A percentile compares a stretch with the other conserved stretches of the same genome.
These are phyloP conservation scores for Anthopleura sola DNA, from an alignment of 64 coral and sea anemone species.

Conservation along the genomic window DNA sequence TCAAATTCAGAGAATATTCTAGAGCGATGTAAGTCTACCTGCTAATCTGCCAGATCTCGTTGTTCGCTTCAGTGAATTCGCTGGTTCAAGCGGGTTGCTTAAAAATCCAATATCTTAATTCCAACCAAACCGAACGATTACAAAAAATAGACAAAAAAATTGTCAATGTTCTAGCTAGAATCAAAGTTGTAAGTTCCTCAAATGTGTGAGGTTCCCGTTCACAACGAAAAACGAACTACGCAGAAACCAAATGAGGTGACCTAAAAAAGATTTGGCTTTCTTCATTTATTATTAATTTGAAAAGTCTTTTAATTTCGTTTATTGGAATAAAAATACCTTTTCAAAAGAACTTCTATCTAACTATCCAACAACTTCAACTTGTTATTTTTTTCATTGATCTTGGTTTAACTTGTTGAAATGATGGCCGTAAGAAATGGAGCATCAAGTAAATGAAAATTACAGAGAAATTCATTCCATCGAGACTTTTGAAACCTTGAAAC, in stretches of 20 bases:
- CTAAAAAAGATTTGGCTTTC: background rate
- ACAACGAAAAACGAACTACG: too few species aligned
- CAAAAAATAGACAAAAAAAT: background rate
- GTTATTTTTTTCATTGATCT: background rate
- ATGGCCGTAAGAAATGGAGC: background rate
- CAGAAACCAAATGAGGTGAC: background rate
- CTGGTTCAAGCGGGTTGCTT: background rate
- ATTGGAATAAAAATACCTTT: background rate
- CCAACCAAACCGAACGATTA: background rate
- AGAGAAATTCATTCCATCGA: background rate
- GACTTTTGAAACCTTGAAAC: background rate
- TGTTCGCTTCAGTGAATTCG: background rate
- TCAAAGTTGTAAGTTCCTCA: background rate
- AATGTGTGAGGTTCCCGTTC: too few species aligned
- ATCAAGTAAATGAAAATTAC: background rate
- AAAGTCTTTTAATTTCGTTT: background rate
- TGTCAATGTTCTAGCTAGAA: background rate
- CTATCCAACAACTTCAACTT: background rate
- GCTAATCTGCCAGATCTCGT: background rate
- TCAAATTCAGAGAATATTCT: background rate
- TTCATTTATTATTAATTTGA: constrained; percentile 8
- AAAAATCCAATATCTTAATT: background rate
- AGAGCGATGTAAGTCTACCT: background rate
- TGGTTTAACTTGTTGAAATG: background rate
- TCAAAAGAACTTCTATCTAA: background rate